A percentile compares a stretch with the other conserved stretches of the same genome.
phyloP scores from a whole-genome alignment of 1,140 invertebrate species.

The Halictus rubicundus region DNA sequence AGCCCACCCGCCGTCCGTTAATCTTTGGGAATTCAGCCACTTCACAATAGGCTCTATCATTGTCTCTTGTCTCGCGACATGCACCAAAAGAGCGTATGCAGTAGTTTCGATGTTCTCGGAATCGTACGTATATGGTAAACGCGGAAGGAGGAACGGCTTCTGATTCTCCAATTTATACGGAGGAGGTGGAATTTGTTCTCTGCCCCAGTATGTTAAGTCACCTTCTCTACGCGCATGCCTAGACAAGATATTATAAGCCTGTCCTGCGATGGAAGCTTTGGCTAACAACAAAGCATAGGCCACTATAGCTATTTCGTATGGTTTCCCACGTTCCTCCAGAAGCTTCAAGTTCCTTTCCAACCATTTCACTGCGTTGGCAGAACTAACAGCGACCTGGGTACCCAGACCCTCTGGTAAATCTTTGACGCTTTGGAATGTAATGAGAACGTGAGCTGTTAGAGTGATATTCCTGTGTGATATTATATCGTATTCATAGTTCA shows the following conservation, averaged over 20 bases:
- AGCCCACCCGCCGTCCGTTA: slow-evolving; percentile 96
- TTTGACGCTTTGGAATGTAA: slow-evolving; percentile 90
- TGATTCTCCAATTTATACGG: slow-evolving; percentile 94
- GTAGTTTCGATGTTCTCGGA: slow-evolving; percentile 95
- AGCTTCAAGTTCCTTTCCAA: slow-evolving; percentile 92
- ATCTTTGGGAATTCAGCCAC: slow-evolving; percentile 95
- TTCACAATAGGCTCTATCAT: slow-evolving; percentile 92
- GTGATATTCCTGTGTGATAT: slow-evolving; percentile 89
- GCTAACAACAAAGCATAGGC: slow-evolving; percentile 91
- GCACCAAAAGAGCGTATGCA: slow-evolving; percentile 94
- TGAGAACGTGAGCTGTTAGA: slow-evolving; percentile 93
- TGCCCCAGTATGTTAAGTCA: slow-evolving; percentile 93
- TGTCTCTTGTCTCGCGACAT: slow-evolving; percentile 91
- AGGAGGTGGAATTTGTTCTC: slow-evolving; percentile 87
- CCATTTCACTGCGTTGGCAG: slow-evolving; percentile 87
- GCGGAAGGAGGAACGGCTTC: slow-evolving; percentile 92
- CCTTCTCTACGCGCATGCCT: slow-evolving; percentile 85
- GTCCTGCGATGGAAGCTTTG: slow-evolving; percentile 89
- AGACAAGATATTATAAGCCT: slow-evolving; percentile 89
- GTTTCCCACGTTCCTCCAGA: slow-evolving; percentile 85
- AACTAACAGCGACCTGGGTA: slow-evolving; percentile 85
- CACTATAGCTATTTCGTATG: slow-evolving; percentile 93
- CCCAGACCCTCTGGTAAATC: slow-evolving; percentile 90
- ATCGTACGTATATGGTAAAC: slow-evolving; percentile 93
- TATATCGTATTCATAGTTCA: slow-evolving; percentile 80